Evolutionary conservation across 1,140 invertebrate species (phyloP), one percentile per base, ranked within the genome.

Genomic region (Magallana angulata): DNA sequence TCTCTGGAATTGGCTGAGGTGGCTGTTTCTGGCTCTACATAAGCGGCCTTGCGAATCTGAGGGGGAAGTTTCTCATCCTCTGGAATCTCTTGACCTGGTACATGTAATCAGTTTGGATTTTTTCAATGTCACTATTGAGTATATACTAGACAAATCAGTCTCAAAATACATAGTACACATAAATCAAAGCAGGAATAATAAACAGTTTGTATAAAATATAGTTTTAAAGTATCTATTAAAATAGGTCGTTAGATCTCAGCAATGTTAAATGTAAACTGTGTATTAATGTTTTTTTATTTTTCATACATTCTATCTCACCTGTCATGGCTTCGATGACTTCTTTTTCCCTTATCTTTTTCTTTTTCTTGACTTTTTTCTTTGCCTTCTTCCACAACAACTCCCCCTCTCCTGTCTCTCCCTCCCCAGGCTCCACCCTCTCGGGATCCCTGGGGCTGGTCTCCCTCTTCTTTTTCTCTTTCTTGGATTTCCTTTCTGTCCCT

Each of bases 321-420:
- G 68, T 76, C 68, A 48, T 76, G 18, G 24, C 68, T 24, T 76
- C 68, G 3, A 76, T 76, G 7, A 76, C 24, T 1, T 76, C 68
- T 76, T 24, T 76, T 30, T 76, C 68, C 68, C 18, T 12, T 8
- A 76, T 76, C 68, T 76, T 76, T 24, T 76, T 76, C 24, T 76
- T 76, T 30, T 30, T 76, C 5, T 71, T 71, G 7, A 11, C 18
- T 71, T 76, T 76, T 76, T 76, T 76, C 68, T 76, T 76, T 18
- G 68, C 68, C 24, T 76, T 76, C 68, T 30, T 24, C 68, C 68
- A 76, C 0, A 24, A 30, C 14, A 30, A 76, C 24, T 76, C 68
- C 6, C 24, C 18, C 8, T 16, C n/a, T 1, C n/a, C 6, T 18
- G 14, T 18, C n/a, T 68, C 64, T 24, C 14, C n/a, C 64, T 24